Conservation (phyloP, 2,113 vertebrate species). For the Ceyx margarethae region DNA sequence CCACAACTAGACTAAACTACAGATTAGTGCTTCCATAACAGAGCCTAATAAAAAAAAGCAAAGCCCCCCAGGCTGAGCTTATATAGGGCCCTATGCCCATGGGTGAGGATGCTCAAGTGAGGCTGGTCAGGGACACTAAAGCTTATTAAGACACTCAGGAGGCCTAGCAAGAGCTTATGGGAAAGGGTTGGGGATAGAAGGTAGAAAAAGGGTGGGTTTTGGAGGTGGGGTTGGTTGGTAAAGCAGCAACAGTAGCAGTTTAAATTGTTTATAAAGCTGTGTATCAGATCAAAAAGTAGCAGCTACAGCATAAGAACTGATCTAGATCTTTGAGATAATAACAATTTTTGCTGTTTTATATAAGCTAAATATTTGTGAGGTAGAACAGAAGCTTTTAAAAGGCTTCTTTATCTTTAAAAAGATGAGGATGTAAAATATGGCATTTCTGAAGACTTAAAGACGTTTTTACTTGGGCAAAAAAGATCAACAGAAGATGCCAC, state of each 20-base stretch:
- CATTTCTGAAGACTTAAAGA: not conserved
- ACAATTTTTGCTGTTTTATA: rapidly evolving
- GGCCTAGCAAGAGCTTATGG: rapidly evolving
- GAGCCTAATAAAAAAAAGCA: rapidly evolving
- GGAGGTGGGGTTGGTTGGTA: rapidly evolving
- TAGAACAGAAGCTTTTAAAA: rapidly evolving
- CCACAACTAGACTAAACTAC: rapidly evolving
- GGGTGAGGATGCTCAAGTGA: not conserved
- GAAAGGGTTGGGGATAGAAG: too few relatives aligned
- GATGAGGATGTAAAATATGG: rapidly evolving
- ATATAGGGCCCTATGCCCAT: not conserved
- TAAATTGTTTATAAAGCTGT: rapidly evolving
- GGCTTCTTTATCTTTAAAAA: not conserved
- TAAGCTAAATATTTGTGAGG: not conserved
- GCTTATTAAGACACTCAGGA: not conserved
- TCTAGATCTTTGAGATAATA: rapidly evolving
- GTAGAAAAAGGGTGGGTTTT: not conserved
- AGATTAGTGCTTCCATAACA: rapidly evolving
- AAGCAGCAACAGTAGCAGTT: rapidly evolving
- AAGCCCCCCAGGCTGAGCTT: not conserved
- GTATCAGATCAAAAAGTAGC: rapidly evolving
- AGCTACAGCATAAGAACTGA: rapidly evolving
- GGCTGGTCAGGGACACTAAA: not conserved
- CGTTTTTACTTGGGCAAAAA: not conserved
- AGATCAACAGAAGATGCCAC: not conserved